Conservation (phyloP, 2,888 invertebrate genomes). For the Megamerina dolium region DNA sequence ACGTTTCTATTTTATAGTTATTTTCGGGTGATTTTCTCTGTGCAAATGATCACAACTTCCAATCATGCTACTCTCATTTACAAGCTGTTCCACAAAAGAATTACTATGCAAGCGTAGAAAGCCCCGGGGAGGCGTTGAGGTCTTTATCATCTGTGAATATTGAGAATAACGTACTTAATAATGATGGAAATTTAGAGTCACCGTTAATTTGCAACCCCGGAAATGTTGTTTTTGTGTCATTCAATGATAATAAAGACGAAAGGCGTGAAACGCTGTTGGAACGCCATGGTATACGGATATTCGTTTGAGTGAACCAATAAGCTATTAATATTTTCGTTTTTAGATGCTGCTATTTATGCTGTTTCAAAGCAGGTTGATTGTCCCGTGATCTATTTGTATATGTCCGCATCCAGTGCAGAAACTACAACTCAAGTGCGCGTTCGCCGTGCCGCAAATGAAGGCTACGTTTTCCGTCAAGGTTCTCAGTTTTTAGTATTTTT, state of each 20-base stretch:
- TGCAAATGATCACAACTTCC: constrained; percentile 25
- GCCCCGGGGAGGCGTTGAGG: constrained; percentile 56
- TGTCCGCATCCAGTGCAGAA: constrained; percentile 27
- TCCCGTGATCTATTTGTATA: constrained; percentile 34
- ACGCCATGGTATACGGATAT: constrained; percentile 52
- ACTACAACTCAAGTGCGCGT: constrained; percentile 25
- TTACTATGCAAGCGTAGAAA: constrained; percentile 60
- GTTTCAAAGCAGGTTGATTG: constrained; percentile 51
- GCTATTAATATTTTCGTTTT: constrained; percentile 14
- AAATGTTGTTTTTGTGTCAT: constrained; percentile 53
- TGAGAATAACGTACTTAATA: constrained; percentile 40
- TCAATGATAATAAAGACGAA: constrained; percentile 55
- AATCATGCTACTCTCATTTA: constrained; percentile 48
- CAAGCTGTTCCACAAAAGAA: constrained; percentile 44
- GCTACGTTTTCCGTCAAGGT: constrained; percentile 21
- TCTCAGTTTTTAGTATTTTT: constrained; percentile 36
- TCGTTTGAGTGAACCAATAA: background rate
- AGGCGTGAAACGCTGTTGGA: constrained; percentile 51
- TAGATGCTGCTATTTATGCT: constrained; percentile 54
- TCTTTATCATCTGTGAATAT: constrained; percentile 52
- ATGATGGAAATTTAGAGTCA: constrained; percentile 30
- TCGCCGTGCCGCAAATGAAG: constrained; percentile 28
- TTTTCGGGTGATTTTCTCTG: constrained; percentile 2
- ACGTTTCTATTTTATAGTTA: constrained; percentile 6
- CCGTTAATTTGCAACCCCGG: constrained; percentile 46